Conservation (phyloP, 2,113 vertebrate genomes). For the Otocyon megalotis region DNA sequence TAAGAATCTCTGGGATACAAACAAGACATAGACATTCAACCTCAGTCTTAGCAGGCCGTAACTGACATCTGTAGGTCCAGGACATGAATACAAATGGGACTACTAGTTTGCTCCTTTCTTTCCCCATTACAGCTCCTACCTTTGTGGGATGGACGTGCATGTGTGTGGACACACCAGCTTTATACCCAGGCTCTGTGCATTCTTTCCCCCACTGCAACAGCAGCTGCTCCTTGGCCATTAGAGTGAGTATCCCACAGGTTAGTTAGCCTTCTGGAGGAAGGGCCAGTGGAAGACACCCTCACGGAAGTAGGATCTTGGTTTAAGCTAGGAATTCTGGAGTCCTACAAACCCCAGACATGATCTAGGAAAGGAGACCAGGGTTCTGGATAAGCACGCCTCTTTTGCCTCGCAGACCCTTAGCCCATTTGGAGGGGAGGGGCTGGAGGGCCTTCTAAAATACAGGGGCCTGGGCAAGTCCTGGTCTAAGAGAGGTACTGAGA, state of each 20-base stretch:
- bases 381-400: background rate
- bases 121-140: background rate
- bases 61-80: background rate
- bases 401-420: background rate
- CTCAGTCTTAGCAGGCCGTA: background rate
- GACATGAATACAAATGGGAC: background rate
- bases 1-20: constrained; percentile 13
- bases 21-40: background rate
- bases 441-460: background rate
- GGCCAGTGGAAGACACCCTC: background rate
- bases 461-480: background rate
- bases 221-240: background rate
- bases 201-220: background rate
- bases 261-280: background rate
- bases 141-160: background rate
- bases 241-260: background rate
- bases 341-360: background rate
- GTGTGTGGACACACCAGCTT: background rate
- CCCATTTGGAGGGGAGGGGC: background rate
- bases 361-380: background rate
- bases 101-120: background rate
- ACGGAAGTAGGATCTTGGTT: background rate
- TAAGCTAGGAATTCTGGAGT: background rate
- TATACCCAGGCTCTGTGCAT: background rate
- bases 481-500: background rate